A percentile compares a stretch with the other conserved stretches of the same genome.
These are phyloP conservation scores for Lepilemur ruficaudatus DNA, from an alignment of 2,797 vertebrate genomes.

Conservation along the genomic window DNA sequence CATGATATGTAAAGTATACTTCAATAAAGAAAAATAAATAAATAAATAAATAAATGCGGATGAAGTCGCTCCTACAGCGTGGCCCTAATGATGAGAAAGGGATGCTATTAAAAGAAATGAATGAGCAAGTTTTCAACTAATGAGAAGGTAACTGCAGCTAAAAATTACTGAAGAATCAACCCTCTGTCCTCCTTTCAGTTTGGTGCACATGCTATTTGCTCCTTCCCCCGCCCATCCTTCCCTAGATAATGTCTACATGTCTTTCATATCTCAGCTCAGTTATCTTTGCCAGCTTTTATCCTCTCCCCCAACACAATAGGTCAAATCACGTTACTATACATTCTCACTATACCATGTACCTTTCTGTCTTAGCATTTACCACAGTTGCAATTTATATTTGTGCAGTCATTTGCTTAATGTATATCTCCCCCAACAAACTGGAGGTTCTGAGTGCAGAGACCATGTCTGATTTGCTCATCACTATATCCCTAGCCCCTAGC, in stretches of 20 bases:
- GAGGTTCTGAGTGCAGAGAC: not conserved
- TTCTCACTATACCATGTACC: not conserved
- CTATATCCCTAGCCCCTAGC: not conserved
- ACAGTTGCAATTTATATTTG: not conserved
- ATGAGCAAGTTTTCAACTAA: slow-evolving; percentile 30
- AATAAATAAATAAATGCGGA: not conserved
- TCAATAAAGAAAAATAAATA: no score
- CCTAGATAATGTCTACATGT: not conserved
- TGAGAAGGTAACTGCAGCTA: not conserved
- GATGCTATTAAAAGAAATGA: slow-evolving; percentile 24
- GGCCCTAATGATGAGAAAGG: not conserved
- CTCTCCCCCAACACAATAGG: not conserved
- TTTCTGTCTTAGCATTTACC: not conserved
- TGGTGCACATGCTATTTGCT: not conserved
- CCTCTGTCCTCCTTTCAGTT: not conserved
- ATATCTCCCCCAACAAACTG: not conserved
- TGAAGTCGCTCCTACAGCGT: slow-evolving; percentile 3
- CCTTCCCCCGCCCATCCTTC: not conserved
- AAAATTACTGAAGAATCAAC: slow-evolving; percentile 13
- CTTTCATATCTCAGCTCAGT: not conserved
- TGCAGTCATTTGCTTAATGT: not conserved
- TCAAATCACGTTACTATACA: not conserved
- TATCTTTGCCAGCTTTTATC: not conserved
- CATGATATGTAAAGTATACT: no score
- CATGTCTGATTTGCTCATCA: not conserved